A percentile compares a stretch with the other conserved stretches of the same genome.
Evolutionary conservation across 2,113 vertebrate species (phyloP).

Genomic region (Macaca nemestrina): DNA sequence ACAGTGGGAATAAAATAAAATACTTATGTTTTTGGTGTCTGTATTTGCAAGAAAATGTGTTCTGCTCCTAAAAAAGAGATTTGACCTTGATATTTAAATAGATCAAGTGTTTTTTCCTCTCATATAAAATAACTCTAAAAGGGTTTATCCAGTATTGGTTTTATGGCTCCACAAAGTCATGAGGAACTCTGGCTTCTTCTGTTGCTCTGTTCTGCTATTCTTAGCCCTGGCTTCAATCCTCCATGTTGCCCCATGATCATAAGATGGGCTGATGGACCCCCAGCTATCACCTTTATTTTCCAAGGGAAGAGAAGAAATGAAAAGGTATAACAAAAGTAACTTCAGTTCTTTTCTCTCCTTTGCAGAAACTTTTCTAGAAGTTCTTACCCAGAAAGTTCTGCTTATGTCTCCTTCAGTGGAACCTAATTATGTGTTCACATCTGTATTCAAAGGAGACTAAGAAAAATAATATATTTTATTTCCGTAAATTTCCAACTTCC

Average conservation of each 20-base stretch:
- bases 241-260: neutral
- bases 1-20: neutral
- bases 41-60: neutral
- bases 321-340: neutral
- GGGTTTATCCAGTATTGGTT: neutral
- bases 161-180: neutral
- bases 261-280: neutral
- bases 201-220: neutral
- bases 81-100: neutral
- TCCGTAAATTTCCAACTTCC: neutral
- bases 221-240: neutral
- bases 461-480: neutral
- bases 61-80: neutral
- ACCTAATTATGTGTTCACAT: neutral
- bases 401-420: neutral
- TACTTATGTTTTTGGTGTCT: neutral
- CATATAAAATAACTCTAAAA: neutral
- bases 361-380: neutral
- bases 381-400: neutral
- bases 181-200: neutral
- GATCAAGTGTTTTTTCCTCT: neutral
- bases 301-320: neutral
- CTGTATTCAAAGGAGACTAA: neutral
- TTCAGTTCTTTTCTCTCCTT: neutral
- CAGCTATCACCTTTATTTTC: neutral